Conservation (phyloP, 2,797 vertebrate genomes). For the Geotrypetes seraphini region DNA sequence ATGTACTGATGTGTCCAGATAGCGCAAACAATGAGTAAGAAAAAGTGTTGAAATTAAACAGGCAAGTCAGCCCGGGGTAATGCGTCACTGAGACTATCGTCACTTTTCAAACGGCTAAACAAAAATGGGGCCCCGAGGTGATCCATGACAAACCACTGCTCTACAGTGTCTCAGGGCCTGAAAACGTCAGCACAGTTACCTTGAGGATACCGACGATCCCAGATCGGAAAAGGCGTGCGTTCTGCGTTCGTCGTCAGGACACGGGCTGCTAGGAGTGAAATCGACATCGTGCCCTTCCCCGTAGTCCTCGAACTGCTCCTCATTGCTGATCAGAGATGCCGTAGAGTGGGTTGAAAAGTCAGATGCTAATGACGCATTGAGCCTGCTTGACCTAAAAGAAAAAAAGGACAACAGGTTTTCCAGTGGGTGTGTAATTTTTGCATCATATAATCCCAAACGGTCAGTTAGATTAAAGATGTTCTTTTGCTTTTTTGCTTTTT, state of each 20-base stretch:
- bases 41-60: no score
- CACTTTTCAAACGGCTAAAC: no score
- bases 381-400: constrained; percentile 58
- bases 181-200: constrained; percentile 45
- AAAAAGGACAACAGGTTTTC: constrained; percentile 26
- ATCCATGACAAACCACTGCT: no score
- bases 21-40: no score
- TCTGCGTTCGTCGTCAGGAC: constrained; percentile 78
- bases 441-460: no score
- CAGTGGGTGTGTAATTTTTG: background rate
- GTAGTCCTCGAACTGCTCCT: constrained; percentile 97
- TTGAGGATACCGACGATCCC: constrained; percentile 89
- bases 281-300: constrained; percentile 87
- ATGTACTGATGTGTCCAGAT: no score
- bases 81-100: no score
- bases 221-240: constrained; percentile 85
- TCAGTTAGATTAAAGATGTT: no score
- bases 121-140: no score
- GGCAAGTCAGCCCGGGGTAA: no score
- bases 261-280: constrained; percentile 81
- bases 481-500: no score
- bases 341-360: constrained; percentile 84
- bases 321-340: constrained; percentile 77
- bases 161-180: background rate
- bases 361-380: constrained; percentile 70